These are phyloP conservation scores for Drosophila dunni DNA, from an alignment of 1,140 invertebrate genomes.

Conservation along the genomic window DNA sequence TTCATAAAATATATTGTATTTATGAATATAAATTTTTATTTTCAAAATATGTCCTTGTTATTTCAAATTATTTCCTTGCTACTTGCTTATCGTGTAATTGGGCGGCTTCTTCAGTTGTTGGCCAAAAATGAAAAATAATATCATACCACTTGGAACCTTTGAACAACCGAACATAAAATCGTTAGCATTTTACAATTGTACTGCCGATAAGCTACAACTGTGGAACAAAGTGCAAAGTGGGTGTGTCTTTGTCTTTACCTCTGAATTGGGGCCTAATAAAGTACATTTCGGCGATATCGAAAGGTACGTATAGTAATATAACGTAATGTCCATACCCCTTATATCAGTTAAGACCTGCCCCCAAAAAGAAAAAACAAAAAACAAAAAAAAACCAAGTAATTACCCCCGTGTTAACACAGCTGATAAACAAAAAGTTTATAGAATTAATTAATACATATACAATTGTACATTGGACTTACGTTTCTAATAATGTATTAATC, in stretches of 20 bases:
- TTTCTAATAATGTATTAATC: neutral
- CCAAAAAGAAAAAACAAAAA: conserved; percentile 13
- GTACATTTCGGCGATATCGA: conserved; percentile 3
- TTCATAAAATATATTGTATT: neutral
- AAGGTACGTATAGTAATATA: neutral
- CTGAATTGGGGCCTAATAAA: neutral
- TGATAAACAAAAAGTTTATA: neutral
- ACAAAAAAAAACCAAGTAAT: neutral
- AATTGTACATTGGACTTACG: conserved; percentile 3
- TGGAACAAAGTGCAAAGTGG: conserved; percentile 47
- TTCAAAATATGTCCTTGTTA: too few relatives aligned
- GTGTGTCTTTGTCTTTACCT: conserved; percentile 33
- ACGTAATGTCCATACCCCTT: neutral
- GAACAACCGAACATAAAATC: conserved; percentile 19
- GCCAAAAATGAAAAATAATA: neutral
- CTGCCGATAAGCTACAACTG: conserved; percentile 31
- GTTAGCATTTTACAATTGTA: conserved; percentile 34
- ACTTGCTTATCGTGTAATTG: neutral
- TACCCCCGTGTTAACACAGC: neutral
- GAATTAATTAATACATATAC: conserved; percentile 1
- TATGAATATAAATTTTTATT: too few relatives aligned
- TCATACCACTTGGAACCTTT: conserved; percentile 32
- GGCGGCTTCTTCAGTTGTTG: conserved; percentile 2
- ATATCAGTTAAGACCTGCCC: conserved; percentile 40
- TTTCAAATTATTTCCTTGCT: neutral